These are phyloP conservation scores for Nicator chloris DNA, from an alignment of 2,113 vertebrate genomes.

Conservation along the genomic window DNA sequence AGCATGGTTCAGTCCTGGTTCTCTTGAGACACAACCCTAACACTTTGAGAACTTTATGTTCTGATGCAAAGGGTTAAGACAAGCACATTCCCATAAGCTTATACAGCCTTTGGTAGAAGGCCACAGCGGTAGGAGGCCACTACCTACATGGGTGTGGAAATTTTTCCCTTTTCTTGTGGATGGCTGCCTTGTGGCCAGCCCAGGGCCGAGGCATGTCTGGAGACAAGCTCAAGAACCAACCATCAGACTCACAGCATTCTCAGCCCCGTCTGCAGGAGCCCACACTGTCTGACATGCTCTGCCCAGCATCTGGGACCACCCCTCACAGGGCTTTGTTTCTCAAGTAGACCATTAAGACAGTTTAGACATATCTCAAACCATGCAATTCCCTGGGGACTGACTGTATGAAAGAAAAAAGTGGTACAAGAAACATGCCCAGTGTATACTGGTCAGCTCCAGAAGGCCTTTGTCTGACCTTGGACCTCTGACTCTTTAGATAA, in stretches of 20 bases:
- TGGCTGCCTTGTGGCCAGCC: background rate
- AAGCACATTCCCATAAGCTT: background rate
- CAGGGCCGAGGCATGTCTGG: accelerated
- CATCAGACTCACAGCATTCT: accelerated
- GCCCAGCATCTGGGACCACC: background rate
- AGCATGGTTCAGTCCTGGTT: background rate
- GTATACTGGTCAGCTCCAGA: background rate
- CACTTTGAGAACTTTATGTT: background rate
- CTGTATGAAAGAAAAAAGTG: background rate
- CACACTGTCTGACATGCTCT: background rate
- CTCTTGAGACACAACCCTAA: background rate
- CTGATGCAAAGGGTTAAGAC: background rate
- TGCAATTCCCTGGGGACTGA: background rate
- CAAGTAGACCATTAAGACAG: background rate
- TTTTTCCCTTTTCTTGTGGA: background rate
- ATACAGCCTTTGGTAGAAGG: background rate
- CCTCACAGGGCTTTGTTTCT: background rate
- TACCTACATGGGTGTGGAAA: background rate
- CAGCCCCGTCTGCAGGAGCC: background rate
- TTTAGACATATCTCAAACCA: background rate
- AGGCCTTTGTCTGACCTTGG: background rate
- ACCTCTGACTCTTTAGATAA: background rate
- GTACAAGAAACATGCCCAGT: background rate
- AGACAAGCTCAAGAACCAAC: background rate
- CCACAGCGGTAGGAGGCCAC: background rate